Conservation (phyloP, 2,888 invertebrate species). For the Calameuta pallipes region DNA sequence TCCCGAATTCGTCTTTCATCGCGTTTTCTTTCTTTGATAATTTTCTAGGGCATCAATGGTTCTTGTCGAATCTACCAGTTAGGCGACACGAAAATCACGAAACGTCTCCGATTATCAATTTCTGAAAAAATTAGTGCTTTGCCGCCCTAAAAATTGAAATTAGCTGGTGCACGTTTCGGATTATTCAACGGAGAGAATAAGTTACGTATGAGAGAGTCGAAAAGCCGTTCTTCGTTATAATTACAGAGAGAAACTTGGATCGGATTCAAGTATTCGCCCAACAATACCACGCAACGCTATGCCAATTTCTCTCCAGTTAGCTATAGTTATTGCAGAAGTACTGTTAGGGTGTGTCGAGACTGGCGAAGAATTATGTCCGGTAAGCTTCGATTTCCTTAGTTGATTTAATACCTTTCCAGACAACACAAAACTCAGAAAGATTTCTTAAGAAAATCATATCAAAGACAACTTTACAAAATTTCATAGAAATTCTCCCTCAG, state of each 20-base stretch:
- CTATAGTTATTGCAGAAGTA: not conserved
- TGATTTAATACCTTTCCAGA: not conserved
- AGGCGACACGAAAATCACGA: constrained; percentile 17
- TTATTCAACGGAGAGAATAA: not conserved
- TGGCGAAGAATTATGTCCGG: not conserved
- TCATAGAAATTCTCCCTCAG: not conserved
- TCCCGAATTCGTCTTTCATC: too few species aligned
- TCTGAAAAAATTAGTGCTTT: not conserved
- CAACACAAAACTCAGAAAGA: not conserved
- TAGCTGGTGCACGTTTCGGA: not conserved
- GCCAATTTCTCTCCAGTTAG: constrained; percentile 7
- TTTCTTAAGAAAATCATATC: not conserved
- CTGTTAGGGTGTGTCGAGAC: not conserved
- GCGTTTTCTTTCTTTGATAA: too few species aligned
- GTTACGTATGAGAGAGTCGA: not conserved
- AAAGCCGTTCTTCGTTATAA: not conserved
- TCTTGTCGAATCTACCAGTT: constrained; percentile 10
- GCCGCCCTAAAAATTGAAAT: not conserved
- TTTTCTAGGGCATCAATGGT: constrained; percentile 6
- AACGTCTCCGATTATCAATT: constrained; percentile 16
- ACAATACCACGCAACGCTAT: constrained; percentile 21
- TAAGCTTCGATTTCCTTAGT: not conserved
- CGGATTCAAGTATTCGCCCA: constrained; percentile 22
- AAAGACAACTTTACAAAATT: not conserved
- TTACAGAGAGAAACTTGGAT: constrained; percentile 14